These are phyloP conservation scores for Odontothrips loti DNA, from an alignment of 2,888 invertebrate species.

Conservation along the genomic window DNA sequence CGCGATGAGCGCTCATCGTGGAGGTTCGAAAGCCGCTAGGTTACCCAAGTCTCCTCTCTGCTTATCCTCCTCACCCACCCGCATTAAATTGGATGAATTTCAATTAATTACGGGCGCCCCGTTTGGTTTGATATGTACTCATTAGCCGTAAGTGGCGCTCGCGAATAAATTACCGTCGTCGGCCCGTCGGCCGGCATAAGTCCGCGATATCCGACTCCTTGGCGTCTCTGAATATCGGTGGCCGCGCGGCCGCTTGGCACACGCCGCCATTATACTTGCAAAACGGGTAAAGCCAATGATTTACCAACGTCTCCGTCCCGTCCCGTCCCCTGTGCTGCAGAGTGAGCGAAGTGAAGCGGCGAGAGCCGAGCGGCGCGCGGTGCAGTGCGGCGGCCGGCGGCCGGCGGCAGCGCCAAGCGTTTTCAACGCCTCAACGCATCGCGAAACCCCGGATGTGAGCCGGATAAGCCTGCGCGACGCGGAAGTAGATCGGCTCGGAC, in stretches of 20 bases:
- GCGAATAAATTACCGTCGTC: background rate
- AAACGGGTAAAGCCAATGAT: background rate
- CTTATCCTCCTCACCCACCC: too few relatives aligned
- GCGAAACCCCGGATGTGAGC: background rate
- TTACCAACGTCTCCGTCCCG: background rate
- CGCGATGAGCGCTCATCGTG: too few relatives aligned
- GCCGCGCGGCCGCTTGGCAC: background rate
- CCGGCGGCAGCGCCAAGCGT: background rate
- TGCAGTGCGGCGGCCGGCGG: too few relatives aligned
- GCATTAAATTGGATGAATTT: constrained; percentile 4
- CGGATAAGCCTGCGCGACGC: too few relatives aligned
- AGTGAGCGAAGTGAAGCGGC: background rate
- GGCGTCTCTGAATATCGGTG: background rate
- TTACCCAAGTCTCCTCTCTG: too few relatives aligned
- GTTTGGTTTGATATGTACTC: background rate
- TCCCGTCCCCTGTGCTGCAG: too few relatives aligned
- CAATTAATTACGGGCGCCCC: background rate
- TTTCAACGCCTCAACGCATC: background rate
- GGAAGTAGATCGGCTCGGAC: too few relatives aligned
- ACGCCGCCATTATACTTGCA: constrained; percentile 14
- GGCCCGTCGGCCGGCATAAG: background rate
- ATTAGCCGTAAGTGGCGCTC: background rate
- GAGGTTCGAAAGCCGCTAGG: too few relatives aligned
- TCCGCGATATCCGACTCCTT: background rate
- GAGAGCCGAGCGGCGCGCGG: background rate